Base-by-base conservation (phyloP, 1,140 invertebrate species). In the Potamilus streckersoni region DNA sequence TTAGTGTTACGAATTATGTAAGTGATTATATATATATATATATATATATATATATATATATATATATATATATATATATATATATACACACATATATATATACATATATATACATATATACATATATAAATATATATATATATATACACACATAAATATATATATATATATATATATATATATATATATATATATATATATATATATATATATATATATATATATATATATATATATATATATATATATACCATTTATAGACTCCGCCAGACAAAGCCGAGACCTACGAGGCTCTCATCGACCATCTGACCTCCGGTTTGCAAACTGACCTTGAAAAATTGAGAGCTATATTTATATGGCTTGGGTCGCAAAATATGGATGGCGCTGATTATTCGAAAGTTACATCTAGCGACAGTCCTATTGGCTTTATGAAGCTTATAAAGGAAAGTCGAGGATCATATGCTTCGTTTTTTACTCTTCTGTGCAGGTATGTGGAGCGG, bases 271-370 rank as follows among this genome's bases (percentile, higher is more conserved):
- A 76, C 12, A 67, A 71, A 20, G 61, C 63, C n/a, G 61, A 76
- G n/a, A 59, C 49, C 59, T 76, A 67, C 58, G 31, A 67, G 17
- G 69, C 67, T 14, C 57, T 76, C 5, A 71, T 76, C 15, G 23
- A 23, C 13, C 62, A 76, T 59, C 69, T 76, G 6, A 76, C 69
- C 8, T 14, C n/a, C n/a, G 20, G 38, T 4, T 76, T 69, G 65
- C 71, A 63, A n/a, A 60, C 55, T 20, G 75, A 76, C 69, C 64
- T 76, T 5, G 75, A 76, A 55, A 76, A 76, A 56, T 69, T 72
- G 5, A 62, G 75, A 16, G 68, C 75, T 23, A 67, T 76, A 31
- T 72, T 76, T 67, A 59, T 67, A 14, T 76, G 75, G 75, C 71
- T 76, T 64, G 63, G 60, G 8, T 20, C 20, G 14, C 75, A 76